Conservation (phyloP, 30 jellyfish, hydroid and myxozoan species). For the Hydra vulgaris region DNA sequence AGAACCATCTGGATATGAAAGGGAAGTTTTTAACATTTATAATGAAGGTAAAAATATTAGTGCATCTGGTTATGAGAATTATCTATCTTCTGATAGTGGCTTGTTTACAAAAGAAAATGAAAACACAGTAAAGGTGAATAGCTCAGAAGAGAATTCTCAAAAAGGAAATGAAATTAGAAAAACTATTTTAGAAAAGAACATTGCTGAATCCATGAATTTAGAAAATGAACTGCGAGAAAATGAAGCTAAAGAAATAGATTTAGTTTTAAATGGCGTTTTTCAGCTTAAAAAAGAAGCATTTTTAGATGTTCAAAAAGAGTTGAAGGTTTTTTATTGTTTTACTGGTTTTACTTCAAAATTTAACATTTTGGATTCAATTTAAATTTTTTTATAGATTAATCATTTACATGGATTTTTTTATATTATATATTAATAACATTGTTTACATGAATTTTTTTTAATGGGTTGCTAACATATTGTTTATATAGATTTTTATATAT, state of each 20-base stretch:
- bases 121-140: slow-evolving; percentile 43
- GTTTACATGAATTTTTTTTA: too few species aligned
- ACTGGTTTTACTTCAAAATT: neutral
- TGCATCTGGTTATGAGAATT: too few species aligned
- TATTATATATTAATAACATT: too few species aligned
- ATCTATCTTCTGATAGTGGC: too few species aligned
- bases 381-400: too few species aligned
- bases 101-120: too few species aligned
- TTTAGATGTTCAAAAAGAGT: slow-evolving; percentile 27
- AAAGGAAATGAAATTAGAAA: slow-evolving; percentile 56
- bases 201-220: slow-evolving; percentile 62
- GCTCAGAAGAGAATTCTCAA: slow-evolving; percentile 77
- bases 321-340: slow-evolving; percentile 44
- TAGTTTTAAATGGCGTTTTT: slow-evolving; percentile 46
- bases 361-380: too few species aligned
- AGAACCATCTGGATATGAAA: neutral
- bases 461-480: too few species aligned
- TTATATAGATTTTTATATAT: too few species aligned
- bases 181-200: slow-evolving; percentile 60
- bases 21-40: too few species aligned
- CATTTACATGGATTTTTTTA: neutral
- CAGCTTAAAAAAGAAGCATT: slow-evolving; percentile 43
- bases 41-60: too few species aligned
- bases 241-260: slow-evolving; percentile 60
- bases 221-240: slow-evolving; percentile 54